Evolutionary conservation across 2,888 invertebrate genomes (phyloP).

Genomic region (Agrotis puta): DNA sequence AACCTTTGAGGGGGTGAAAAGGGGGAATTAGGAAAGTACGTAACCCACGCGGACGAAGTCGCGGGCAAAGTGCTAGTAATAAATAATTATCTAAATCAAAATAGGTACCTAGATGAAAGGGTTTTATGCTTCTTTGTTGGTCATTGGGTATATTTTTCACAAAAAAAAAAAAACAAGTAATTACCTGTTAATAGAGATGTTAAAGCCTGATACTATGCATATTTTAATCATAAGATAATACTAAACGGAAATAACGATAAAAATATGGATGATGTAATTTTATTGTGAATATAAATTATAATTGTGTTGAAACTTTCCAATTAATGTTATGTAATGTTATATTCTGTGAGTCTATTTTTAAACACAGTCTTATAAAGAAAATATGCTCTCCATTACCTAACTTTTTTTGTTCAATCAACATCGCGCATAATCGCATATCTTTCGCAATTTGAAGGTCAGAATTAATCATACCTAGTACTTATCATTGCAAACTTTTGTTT

Average conservation of each 20-base stretch:
- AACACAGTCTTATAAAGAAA: not conserved
- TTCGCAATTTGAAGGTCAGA: slow-evolving; percentile 22
- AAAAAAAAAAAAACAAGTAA: too few relatives aligned
- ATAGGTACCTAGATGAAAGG: too few relatives aligned
- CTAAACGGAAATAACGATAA: slow-evolving; percentile 30
- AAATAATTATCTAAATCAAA: too few relatives aligned
- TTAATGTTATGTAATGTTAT: slow-evolving; percentile 19
- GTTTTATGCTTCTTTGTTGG: too few relatives aligned
- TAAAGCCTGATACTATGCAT: slow-evolving; percentile 25
- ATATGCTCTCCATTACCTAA: not conserved
- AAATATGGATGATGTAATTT: slow-evolving; percentile 38
- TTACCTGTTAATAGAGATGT: slow-evolving; percentile 11
- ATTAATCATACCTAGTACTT: slow-evolving; percentile 35
- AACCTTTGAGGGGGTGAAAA: too few relatives aligned
- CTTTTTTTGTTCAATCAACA: slow-evolving; percentile 10
- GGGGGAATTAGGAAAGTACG: too few relatives aligned
- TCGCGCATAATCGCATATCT: slow-evolving; percentile 13
- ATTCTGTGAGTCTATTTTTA: not conserved
- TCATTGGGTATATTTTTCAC: not conserved
- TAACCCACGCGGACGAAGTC: too few relatives aligned
- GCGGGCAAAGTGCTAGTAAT: too few relatives aligned
- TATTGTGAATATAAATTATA: slow-evolving; percentile 27
- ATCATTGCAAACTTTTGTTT: slow-evolving; percentile 28
- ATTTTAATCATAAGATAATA: slow-evolving; percentile 29
- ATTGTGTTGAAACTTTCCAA: slow-evolving; percentile 46